Conservation (phyloP, 2,888 invertebrate species). For the Balanococcus diminutus region DNA sequence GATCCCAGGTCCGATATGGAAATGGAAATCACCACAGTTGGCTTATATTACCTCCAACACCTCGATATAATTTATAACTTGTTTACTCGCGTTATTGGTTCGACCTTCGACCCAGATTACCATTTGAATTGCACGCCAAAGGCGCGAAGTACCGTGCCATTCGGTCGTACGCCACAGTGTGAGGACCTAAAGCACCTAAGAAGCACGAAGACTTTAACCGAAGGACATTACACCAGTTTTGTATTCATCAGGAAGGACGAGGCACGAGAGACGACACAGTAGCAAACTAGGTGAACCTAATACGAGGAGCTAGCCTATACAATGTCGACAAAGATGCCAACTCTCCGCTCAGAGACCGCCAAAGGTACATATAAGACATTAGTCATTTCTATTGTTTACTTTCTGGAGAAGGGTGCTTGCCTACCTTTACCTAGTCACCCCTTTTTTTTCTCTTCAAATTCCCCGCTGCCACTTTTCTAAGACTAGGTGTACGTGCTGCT, state of each 20-base stretch:
- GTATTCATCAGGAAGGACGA: too few relatives aligned
- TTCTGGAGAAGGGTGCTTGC: background rate
- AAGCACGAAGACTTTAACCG: too few relatives aligned
- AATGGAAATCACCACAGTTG: background rate
- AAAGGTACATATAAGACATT: background rate
- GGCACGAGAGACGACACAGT: background rate
- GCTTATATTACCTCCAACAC: background rate
- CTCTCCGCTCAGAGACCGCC: background rate
- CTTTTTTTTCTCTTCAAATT: background rate
- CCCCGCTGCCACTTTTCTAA: too few relatives aligned
- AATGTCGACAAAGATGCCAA: background rate
- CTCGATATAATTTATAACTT: background rate
- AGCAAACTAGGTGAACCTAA: background rate
- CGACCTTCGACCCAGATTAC: constrained; percentile 7
- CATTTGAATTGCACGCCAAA: background rate
- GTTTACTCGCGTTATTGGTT: background rate
- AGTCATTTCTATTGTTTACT: background rate
- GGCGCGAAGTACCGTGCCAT: too few relatives aligned
- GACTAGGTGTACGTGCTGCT: background rate
- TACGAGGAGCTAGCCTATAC: background rate
- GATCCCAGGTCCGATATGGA: background rate
- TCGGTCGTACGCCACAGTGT: background rate
- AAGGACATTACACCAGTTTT: too few relatives aligned
- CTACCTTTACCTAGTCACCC: background rate
- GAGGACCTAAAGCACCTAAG: too few relatives aligned